Percentiles rank a stretch among this genome's conserved stretches.
Conservation (phyloP, 1,140 invertebrate species). For the Megathymus violae region DNA sequence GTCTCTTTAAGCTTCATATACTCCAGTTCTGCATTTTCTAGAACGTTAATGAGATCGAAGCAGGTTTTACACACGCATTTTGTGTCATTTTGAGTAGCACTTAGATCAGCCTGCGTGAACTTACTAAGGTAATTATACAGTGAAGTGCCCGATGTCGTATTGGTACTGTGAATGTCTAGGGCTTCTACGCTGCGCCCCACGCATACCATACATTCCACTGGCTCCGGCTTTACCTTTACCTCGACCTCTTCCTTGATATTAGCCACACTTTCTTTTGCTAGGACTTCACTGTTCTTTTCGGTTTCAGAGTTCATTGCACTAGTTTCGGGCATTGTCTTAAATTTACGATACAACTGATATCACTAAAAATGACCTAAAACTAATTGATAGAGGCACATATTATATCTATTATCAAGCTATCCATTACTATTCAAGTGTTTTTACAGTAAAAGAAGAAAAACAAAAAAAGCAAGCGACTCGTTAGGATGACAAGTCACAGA, state of each 20-base stretch:
- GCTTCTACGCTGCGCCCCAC: slow-evolving; percentile 49
- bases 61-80: slow-evolving; percentile 70
- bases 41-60: slow-evolving; percentile 65
- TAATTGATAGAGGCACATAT: slow-evolving; percentile 12
- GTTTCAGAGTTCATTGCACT: slow-evolving; percentile 54
- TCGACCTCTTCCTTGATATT: slow-evolving; percentile 64
- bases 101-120: slow-evolving; percentile 52
- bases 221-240: slow-evolving; percentile 61
- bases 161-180: slow-evolving; percentile 53
- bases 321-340: slow-evolving; percentile 50
- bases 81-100: slow-evolving; percentile 38
- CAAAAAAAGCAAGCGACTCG: slow-evolving; percentile 41
- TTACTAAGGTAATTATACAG: slow-evolving; percentile 60
- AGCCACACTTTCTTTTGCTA: slow-evolving; percentile 42
- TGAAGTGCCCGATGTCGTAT: slow-evolving; percentile 55
- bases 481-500: slow-evolving; percentile 14
- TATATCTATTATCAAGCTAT: slow-evolving; percentile 21
- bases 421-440: slow-evolving; percentile 21
- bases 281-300: slow-evolving; percentile 44
- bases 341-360: slow-evolving; percentile 22
- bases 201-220: slow-evolving; percentile 67
- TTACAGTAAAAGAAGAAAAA: slow-evolving; percentile 38
- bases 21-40: slow-evolving; percentile 69
- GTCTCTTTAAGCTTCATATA: slow-evolving; percentile 68
- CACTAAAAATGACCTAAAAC: slow-evolving; percentile 23